Evolutionary conservation across 2,113 vertebrate genomes (phyloP).

Genomic region (Upupa epops): DNA sequence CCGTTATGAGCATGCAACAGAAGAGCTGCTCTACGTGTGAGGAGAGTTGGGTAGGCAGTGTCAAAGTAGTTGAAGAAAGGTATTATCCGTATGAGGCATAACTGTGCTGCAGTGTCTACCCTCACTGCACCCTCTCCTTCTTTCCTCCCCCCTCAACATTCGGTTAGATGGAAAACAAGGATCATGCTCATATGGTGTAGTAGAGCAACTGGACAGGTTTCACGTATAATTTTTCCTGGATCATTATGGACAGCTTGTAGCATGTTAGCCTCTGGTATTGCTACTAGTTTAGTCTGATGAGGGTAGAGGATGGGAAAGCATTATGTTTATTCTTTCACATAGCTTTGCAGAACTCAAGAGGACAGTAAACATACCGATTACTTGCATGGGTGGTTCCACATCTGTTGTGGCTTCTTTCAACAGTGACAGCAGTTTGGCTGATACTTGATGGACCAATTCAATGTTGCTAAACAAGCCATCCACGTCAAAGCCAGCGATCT

Average conservation of each 20-base stretch:
- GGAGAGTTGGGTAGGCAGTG: background rate
- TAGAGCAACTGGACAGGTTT: background rate
- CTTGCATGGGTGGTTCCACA: slow-evolving; percentile 84
- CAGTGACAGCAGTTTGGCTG: slow-evolving; percentile 84
- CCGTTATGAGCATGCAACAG: background rate
- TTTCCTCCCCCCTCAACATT: background rate
- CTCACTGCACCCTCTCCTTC: background rate
- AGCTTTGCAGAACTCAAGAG: slow-evolving; percentile 48
- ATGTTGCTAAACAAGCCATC: slow-evolving; percentile 95
- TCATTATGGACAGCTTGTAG: background rate
- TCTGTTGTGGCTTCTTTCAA: slow-evolving; percentile 85
- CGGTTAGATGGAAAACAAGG: background rate
- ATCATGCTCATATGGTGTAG: background rate
- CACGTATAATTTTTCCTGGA: slow-evolving; percentile 5
- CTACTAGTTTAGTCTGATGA: background rate
- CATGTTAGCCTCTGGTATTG: background rate
- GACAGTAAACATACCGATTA: slow-evolving; percentile 85
- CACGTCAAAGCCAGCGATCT: slow-evolving; percentile 86
- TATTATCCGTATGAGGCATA: background rate
- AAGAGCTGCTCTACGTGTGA: background rate
- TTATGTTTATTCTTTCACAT: slow-evolving; percentile 48
- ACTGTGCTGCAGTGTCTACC: background rate
- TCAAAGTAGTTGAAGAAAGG: background rate
- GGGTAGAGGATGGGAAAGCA: background rate
- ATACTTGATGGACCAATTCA: slow-evolving; percentile 90